Conservation (phyloP, 2,797 vertebrate species). For the Pseudochromis fuscus region DNA sequence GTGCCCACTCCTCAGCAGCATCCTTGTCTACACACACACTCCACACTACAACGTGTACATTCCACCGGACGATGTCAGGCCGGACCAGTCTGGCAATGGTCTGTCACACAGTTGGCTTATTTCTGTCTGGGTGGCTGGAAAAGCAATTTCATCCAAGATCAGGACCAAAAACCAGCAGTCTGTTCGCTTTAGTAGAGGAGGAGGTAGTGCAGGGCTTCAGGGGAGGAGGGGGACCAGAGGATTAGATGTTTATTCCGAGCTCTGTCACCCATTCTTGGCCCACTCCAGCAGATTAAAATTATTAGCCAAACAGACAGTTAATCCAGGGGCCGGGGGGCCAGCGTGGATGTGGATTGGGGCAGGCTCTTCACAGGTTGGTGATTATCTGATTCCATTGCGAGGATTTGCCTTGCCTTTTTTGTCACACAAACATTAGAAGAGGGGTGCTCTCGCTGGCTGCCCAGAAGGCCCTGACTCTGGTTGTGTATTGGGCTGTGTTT, state of each 20-base stretch:
- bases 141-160: slow-evolving; percentile 33
- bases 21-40: slow-evolving; percentile 67
- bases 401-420: slow-evolving; percentile 90
- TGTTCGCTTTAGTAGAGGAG: slow-evolving; percentile 24
- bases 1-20: slow-evolving; percentile 64
- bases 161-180: not conserved
- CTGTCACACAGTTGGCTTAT: slow-evolving; percentile 62
- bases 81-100: slow-evolving; percentile 78
- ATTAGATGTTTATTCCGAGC: slow-evolving; percentile 90
- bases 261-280: slow-evolving; percentile 79
- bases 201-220: slow-evolving; percentile 13
- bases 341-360: slow-evolving; percentile 91
- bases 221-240: slow-evolving; percentile 38
- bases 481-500: slow-evolving; percentile 91
- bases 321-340: slow-evolving; percentile 75
- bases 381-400: slow-evolving; percentile 89
- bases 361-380: slow-evolving; percentile 90
- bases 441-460: slow-evolving; percentile 81
- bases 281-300: slow-evolving; percentile 88
- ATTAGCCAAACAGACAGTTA: slow-evolving; percentile 89
- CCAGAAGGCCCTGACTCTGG: slow-evolving; percentile 77
- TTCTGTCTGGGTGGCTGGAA: slow-evolving; percentile 56
- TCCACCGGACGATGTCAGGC: slow-evolving; percentile 82
- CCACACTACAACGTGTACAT: slow-evolving; percentile 76
- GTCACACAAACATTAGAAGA: slow-evolving; percentile 92